A percentile compares a stretch with the other conserved stretches of the same genome.
These are phyloP conservation scores for Eupithecia tripunctaria DNA, from an alignment of 2,888 invertebrate genomes.

Conservation along the genomic window DNA sequence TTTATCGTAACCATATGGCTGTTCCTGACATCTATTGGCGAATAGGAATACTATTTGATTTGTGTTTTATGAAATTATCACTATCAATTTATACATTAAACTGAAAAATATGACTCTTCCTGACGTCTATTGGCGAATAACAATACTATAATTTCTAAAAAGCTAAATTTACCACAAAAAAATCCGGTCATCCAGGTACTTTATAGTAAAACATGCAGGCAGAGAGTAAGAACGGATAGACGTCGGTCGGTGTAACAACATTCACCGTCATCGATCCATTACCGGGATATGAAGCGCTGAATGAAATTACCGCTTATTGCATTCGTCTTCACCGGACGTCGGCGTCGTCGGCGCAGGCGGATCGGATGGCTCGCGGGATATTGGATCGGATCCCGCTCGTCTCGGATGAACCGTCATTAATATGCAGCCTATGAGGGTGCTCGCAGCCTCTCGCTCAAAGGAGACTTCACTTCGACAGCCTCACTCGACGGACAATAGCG, in stretches of 20 bases:
- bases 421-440: constrained; percentile 4
- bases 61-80: no score
- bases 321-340: not conserved
- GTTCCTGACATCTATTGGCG: no score
- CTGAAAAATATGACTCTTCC: no score
- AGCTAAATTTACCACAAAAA: no score
- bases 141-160: no score
- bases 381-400: not conserved
- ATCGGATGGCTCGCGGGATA: constrained; percentile 3
- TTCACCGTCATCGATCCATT: not conserved
- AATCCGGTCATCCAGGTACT: no score
- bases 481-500: not conserved
- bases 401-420: not conserved
- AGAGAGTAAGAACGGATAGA: not conserved
- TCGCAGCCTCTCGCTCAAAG: constrained; percentile 1
- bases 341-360: not conserved
- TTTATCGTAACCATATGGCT: no score
- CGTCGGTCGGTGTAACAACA: not conserved
- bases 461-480: constrained; percentile 4
- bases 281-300: not conserved
- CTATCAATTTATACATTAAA: no score
- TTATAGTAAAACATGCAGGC: not conserved
- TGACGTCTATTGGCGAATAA: no score
- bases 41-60: no score
- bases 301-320: constrained; percentile 6